These are phyloP conservation scores for Nixonia krombeini DNA, from an alignment of 1,140 invertebrate genomes.

Conservation along the genomic window DNA sequence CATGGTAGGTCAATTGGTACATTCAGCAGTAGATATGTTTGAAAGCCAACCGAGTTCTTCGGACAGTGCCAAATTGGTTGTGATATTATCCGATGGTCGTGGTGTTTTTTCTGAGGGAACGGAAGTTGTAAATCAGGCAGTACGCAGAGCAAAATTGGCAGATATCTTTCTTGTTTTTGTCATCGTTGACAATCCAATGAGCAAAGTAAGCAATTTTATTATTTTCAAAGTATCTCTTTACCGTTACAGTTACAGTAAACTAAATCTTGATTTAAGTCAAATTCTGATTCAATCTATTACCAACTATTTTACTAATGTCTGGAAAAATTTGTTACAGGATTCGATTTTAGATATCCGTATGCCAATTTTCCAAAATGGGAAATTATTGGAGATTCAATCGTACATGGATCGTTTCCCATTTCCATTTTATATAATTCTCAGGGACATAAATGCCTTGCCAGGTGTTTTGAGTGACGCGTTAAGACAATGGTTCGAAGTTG, in stretches of 20 bases:
- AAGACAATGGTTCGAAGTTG: constrained; percentile 98
- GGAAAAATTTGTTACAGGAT: constrained; percentile 76
- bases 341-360: constrained; percentile 93
- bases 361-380: constrained; percentile 79
- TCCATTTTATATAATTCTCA: constrained; percentile 96
- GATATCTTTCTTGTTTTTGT: constrained; percentile 96
- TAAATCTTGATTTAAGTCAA: not conserved
- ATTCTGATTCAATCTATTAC: not conserved
- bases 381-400: constrained; percentile 76
- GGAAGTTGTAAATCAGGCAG: constrained; percentile 81
- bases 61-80: constrained; percentile 88
- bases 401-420: constrained; percentile 98
- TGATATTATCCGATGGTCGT: constrained; percentile 95
- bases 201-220: constrained; percentile 78
- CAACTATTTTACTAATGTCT: not conserved
- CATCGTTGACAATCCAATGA: constrained; percentile 93
- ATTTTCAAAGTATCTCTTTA: no score
- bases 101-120: constrained; percentile 93
- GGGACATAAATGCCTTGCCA: constrained; percentile 90
- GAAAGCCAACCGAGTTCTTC: constrained; percentile 69
- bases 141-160: constrained; percentile 83
- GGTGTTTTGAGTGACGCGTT: constrained; percentile 94
- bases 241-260: not conserved
- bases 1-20: constrained; percentile 83
- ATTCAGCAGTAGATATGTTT: constrained; percentile 83